A percentile compares a stretch with the other conserved stretches of the same genome.
These are phyloP conservation scores for Synergus japonicus DNA, from an alignment of 2,888 invertebrate genomes.

Conservation along the genomic window DNA sequence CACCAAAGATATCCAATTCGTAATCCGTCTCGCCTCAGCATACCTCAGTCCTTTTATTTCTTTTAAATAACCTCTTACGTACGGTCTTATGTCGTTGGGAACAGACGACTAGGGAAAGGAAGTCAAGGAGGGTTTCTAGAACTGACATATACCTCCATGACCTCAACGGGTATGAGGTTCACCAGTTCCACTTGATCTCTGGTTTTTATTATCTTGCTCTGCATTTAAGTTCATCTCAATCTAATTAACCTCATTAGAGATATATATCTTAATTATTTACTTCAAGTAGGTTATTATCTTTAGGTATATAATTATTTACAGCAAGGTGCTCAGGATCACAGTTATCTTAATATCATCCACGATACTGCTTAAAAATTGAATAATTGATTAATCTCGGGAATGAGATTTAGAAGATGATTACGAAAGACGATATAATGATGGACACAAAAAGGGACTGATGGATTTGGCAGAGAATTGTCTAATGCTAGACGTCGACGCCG, in stretches of 20 bases:
- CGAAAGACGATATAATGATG: not conserved
- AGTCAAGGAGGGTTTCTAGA: conserved; percentile 62
- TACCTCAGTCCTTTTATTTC: conserved; percentile 7
- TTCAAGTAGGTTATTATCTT: not conserved
- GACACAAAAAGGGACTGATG: conserved; percentile 1
- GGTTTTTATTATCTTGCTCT: conserved; percentile 55
- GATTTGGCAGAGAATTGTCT: conserved; percentile 44
- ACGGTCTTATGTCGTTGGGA: conserved; percentile 47
- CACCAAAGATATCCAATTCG: conserved; percentile 50
- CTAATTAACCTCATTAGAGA: conserved; percentile 3
- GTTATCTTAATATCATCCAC: too few species aligned
- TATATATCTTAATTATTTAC: not conserved
- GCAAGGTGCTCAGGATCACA: not conserved
- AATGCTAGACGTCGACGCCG: conserved; percentile 30
- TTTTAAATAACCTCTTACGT: conserved; percentile 39
- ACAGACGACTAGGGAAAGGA: conserved; percentile 46
- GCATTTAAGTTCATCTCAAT: conserved; percentile 9
- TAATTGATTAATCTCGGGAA: too few species aligned
- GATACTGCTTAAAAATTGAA: too few species aligned
- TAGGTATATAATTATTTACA: not conserved
- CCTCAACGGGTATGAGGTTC: conserved; percentile 74
- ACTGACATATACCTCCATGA: conserved; percentile 69
- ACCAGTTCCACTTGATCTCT: conserved; percentile 72
- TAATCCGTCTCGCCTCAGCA: conserved; percentile 44
- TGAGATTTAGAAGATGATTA: not conserved